phyloP scores from a whole-genome alignment of 1,140 invertebrate species.

The Drosophila rhopaloa region DNA sequence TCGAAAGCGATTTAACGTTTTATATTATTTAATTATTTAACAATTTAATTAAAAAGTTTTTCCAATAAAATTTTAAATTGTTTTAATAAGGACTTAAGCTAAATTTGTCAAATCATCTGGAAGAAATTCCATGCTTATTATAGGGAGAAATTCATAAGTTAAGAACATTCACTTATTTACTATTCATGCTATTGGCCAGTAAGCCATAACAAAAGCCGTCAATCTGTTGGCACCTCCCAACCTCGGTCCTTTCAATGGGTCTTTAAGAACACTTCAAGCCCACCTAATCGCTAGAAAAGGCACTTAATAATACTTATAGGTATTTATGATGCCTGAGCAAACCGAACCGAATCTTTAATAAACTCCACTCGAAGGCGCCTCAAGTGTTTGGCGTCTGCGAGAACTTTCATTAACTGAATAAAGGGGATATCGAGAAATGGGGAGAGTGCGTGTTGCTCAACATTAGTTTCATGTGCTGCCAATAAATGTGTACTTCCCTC shows the following conservation, averaged over 20 bases:
- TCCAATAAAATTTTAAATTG: no score
- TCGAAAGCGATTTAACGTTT: no score
- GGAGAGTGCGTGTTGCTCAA: conserved; percentile 59
- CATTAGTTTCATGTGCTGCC: conserved; percentile 74
- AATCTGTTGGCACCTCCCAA: conserved; percentile 37
- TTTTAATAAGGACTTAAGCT: no score
- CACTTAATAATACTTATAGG: conserved; percentile 48
- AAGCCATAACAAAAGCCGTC: conserved; percentile 6
- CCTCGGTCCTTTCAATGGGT: conserved; percentile 11
- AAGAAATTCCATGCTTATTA: no score
- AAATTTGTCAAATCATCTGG: no score
- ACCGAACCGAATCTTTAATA: conserved; percentile 41
- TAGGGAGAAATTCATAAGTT: neutral
- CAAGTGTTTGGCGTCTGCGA: conserved; percentile 13
- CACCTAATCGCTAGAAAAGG: conserved; percentile 40
- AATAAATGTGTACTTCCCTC: conserved; percentile 71
- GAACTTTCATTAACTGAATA: conserved; percentile 55
- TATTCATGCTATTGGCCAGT: conserved; percentile 8
- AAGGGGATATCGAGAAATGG: conserved; percentile 1
- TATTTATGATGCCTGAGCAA: conserved; percentile 40
- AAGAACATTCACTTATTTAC: neutral
- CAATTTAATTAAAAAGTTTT: no score
- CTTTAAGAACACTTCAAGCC: conserved; percentile 23
- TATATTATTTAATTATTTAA: no score
- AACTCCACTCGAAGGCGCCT: conserved; percentile 32